Evolutionary conservation across 30 jellyfish, hydroid and myxozoan genomes (phyloP), one percentile per base, ranked within the genome.

Genomic region (Aurelia sp.): DNA sequence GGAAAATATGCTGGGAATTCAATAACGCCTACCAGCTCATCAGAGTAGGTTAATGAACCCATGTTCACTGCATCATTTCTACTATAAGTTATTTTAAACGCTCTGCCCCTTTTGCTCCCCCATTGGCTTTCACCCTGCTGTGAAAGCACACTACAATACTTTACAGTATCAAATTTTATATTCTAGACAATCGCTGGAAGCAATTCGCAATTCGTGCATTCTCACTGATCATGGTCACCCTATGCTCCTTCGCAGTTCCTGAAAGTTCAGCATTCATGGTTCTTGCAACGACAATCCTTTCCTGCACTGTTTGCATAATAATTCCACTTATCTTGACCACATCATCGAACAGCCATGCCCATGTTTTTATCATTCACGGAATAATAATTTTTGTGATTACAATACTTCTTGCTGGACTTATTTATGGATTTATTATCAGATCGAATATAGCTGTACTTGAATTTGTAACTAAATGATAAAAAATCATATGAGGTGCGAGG

Each of bases 381-480:
- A 59, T 59, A 18, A 59, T 59, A 18, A 59, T 59, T 59, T 59
- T 59, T 21, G 23, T 59, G 33, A 59, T 59, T n/a, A 4, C 33
- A 21, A 21, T 59, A 4, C 69, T 59, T n/a, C 69, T 59, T 59
- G 69, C 69, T 59, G 69, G 69, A 59, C 69, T 59, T 18, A 59
- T 59, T 21, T 59, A 59, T 21, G 69, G 69, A n/a, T 59, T 59
- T 21, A 9, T 59, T 12, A 21, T 59, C 33, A 59, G 33, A 59
- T 59, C 69, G 4, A 59, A 59, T 13, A 18, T 59, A 13, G 69
- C 69, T 1, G 33, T 59, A 18, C 33, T 59, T 6, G 69, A 59
- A 59, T 59, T 59, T 59, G 33, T 9, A 44, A 6, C 69, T 59
- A 59, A 21, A 59, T 59, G 33, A 44, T 44, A 9, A 37, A 3